phyloP scores from a whole-genome alignment of 2,797 vertebrate species.

The Florisuga fusca region DNA sequence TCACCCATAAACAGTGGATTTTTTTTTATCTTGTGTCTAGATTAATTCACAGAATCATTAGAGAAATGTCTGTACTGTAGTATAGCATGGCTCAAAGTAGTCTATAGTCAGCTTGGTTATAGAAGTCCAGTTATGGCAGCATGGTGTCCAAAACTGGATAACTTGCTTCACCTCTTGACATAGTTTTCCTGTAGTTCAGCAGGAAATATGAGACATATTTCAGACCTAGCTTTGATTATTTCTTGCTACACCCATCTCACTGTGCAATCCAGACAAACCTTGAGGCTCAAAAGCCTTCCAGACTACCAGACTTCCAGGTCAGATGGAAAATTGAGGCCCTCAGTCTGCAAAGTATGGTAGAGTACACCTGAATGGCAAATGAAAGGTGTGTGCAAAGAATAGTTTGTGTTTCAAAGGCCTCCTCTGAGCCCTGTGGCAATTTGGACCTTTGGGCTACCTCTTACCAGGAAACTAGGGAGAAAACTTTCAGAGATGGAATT shows the following conservation, averaged over 20 bases:
- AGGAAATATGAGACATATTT: neutral
- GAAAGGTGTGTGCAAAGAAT: neutral
- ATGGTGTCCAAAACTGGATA: neutral
- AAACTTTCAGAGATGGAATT: neutral
- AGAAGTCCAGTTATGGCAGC: neutral
- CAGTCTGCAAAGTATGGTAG: neutral
- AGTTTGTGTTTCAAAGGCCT: neutral
- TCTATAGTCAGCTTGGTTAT: neutral
- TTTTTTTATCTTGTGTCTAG: neutral
- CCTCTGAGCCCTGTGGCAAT: neutral
- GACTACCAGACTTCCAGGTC: neutral
- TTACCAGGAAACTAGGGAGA: neutral
- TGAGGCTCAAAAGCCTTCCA: neutral
- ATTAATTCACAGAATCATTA: neutral
- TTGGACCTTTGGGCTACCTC: neutral
- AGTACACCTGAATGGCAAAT: neutral
- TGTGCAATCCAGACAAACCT: neutral
- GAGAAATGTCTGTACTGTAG: neutral
- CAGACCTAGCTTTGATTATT: neutral
- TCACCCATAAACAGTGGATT: neutral
- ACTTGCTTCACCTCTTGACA: neutral
- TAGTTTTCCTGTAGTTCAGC: neutral
- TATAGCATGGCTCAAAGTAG: neutral
- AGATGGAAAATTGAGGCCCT: neutral
- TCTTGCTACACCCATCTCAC: neutral